phyloP scores from a whole-genome alignment of 2,888 invertebrate species.

The Trachelus iudaicus region DNA sequence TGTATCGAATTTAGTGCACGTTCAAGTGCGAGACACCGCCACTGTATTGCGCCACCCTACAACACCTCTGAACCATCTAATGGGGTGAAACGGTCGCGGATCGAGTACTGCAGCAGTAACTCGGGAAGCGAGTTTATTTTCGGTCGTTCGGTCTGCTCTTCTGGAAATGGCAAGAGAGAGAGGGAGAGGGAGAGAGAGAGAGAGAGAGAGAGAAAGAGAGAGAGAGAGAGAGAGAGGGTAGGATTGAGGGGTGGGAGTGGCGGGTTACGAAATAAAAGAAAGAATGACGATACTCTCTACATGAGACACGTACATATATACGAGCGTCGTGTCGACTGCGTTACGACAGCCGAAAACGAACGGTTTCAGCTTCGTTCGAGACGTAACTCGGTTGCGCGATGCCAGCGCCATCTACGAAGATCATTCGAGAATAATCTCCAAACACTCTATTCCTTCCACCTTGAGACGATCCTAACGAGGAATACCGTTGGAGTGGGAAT shows the following conservation, averaged over 20 bases:
- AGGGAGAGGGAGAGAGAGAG: no score
- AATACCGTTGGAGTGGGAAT: not conserved
- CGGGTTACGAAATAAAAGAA: not conserved
- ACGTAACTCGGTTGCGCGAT: not conserved
- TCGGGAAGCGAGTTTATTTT: constrained; percentile 17
- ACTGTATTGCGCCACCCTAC: not conserved
- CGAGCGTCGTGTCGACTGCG: not conserved
- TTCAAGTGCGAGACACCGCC: not conserved
- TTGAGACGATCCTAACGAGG: not conserved
- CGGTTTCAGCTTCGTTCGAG: no score
- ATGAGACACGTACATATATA: not conserved
- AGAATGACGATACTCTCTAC: not conserved
- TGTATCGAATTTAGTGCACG: not conserved
- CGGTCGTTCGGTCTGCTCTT: not conserved
- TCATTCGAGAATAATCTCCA: not conserved
- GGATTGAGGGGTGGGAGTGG: not conserved
- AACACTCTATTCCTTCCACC: not conserved
- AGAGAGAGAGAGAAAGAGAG: not conserved
- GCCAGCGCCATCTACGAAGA: not conserved
- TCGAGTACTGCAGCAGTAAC: constrained; percentile 10
- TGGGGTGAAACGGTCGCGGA: constrained; percentile 39
- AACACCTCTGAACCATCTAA: constrained; percentile 27
- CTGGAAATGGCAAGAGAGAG: not conserved
- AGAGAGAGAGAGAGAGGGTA: not conserved
- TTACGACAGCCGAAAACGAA: no score